These are phyloP conservation scores for Neodiprion fabricii DNA, from an alignment of 1,140 invertebrate genomes.

Conservation along the genomic window DNA sequence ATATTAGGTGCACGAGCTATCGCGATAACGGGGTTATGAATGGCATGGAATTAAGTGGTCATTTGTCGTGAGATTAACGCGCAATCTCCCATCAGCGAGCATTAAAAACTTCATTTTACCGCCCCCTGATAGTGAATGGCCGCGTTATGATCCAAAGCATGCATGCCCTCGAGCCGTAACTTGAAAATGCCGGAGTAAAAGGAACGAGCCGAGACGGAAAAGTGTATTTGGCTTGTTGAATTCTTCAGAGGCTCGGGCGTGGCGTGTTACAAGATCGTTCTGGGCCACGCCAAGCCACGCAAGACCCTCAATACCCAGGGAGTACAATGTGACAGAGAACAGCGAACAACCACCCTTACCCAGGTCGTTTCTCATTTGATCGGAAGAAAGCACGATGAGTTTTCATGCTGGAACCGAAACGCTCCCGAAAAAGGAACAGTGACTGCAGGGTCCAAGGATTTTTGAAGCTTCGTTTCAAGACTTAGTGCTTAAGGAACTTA, in stretches of 20 bases:
- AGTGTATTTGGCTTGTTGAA: not conserved
- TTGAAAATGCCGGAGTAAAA: not conserved
- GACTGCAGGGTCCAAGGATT: no score
- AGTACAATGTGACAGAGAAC: not conserved
- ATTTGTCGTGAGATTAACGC: not conserved
- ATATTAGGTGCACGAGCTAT: constrained; percentile 3
- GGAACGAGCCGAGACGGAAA: not conserved
- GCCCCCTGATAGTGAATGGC: not conserved
- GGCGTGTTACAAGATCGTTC: not conserved
- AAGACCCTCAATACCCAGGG: not conserved
- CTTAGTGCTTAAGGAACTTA: no score
- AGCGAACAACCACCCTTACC: not conserved
- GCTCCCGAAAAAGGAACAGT: no score
- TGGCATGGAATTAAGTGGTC: not conserved
- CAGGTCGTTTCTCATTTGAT: no score
- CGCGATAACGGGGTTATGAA: not conserved
- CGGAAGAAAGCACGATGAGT: no score
- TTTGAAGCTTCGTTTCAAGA: no score
- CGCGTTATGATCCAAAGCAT: not conserved
- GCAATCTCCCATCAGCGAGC: not conserved
- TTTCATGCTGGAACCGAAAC: no score
- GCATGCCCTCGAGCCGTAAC: not conserved
- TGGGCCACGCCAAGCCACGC: not conserved
- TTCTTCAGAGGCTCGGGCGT: not conserved
- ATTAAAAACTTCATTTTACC: constrained; percentile 3